Percentiles rank a stretch among this genome's conserved stretches.
phyloP scores from a whole-genome alignment of 2,797 vertebrate genomes.

The Cercopithecus petaurista region DNA sequence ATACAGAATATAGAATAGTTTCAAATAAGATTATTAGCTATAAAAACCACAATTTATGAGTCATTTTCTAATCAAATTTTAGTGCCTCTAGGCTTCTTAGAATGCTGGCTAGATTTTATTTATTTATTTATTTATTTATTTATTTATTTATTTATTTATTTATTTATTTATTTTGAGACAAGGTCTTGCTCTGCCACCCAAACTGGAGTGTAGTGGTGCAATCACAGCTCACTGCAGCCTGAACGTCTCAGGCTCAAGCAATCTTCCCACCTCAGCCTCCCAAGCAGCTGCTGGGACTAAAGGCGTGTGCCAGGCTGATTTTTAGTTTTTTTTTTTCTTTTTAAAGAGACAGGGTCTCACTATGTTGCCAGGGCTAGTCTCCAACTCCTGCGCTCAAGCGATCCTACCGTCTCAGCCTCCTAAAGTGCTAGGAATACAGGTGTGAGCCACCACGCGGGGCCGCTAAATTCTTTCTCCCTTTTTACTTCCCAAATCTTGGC shows the following conservation, averaged over 20 bases:
- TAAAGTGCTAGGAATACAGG: neutral
- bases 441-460: neutral
- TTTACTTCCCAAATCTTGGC: conserved; percentile 23
- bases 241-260: neutral
- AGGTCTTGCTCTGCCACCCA: neutral
- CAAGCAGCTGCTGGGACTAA: neutral
- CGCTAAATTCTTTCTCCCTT: neutral
- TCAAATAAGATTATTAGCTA: neutral
- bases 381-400: neutral
- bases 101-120: neutral
- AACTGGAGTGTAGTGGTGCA: neutral
- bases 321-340: neutral
- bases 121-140: too few relatives aligned
- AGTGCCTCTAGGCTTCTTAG: neutral
- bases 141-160: too few relatives aligned
- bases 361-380: neutral
- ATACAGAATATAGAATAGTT: neutral
- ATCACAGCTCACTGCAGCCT: neutral
- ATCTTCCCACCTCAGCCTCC: neutral
- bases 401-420: neutral
- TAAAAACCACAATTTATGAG: neutral
- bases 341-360: neutral
- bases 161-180: too few relatives aligned
- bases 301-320: neutral
- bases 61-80: neutral